Evolutionary conservation across 2,113 vertebrate species (phyloP).

Genomic region (Rhadina sibilatrix): DNA sequence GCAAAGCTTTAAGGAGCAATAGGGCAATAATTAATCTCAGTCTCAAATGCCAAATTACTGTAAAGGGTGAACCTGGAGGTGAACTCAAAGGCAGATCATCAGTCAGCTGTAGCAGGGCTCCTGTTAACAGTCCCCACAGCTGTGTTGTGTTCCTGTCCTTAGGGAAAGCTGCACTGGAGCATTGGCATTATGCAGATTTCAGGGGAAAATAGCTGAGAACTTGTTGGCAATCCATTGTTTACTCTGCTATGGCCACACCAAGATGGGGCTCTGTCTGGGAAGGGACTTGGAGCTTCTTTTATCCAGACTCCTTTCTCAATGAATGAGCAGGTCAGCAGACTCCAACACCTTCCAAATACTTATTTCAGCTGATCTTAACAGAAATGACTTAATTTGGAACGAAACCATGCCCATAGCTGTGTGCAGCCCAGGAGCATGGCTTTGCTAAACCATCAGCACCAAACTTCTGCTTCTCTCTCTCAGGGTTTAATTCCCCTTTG

Average conservation of each 20-base stretch:
- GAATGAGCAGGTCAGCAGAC: background rate
- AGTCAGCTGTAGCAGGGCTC: background rate
- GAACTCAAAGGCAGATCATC: background rate
- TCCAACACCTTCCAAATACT: background rate
- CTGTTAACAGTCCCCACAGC: background rate
- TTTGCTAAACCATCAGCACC: background rate
- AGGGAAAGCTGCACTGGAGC: background rate
- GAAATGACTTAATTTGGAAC: background rate
- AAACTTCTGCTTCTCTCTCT: background rate
- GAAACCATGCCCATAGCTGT: background rate
- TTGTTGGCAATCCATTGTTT: background rate
- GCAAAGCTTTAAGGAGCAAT: background rate
- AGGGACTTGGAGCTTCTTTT: background rate
- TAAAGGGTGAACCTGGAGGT: background rate
- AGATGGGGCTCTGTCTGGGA: background rate
- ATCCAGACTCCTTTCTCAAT: background rate
- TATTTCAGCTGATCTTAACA: background rate
- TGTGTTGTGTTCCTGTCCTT: background rate
- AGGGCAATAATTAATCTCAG: background rate
- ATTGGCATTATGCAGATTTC: background rate
- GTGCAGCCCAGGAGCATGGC: fast-evolving
- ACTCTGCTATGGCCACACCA: background rate
- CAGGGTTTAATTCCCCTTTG: background rate
- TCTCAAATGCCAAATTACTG: background rate
- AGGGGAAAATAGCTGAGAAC: background rate